Evolutionary conservation across 2,888 invertebrate genomes (phyloP), one percentile per base, ranked within the genome.

Genomic region (Parnassius smintheus): DNA sequence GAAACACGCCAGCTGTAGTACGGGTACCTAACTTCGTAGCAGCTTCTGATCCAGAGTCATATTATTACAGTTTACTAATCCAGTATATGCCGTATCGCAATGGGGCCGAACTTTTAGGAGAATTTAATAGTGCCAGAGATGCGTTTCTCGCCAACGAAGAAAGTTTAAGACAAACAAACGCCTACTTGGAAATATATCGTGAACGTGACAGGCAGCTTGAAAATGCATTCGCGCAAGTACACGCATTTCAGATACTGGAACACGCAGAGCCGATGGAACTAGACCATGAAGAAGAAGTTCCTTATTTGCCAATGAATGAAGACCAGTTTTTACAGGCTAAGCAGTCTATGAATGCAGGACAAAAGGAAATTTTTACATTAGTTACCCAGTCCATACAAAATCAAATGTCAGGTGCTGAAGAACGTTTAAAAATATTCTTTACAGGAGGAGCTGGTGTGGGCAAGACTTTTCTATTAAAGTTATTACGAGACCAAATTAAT

Each of bases 51-150:
- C 18, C 18, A 8, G 55, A 55, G 22, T 44, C 55, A 22, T 50
- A 50, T 50, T 50, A 55, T 55, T 55, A 55, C 64, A 72, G 70
- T 63, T 61, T 74, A 41, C 66, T 74, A 25, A 42, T 72, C 58
- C 68, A 68, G 53, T 69, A 69, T 61, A 62, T 61, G 62, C 66
- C 71, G 9, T 72, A 66, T 49, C 67, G 69, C 44, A 52, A n/a
- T 42, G 70, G 69, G 56, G 49, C 10, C 11, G 70, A 72, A 65
- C 55, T 72, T 18, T 18, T 18, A 18, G 18, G 18, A 18, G 18
- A 18, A 1, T 18, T 18, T 18, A 18, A 18, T 18, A 18, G 18
- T 18, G 18, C 18, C 18, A 18, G 18, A 18, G 18, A 18, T 18
- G 18, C 18, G 18, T 18, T 18, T 18, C 18, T 18, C 18, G 18